phyloP scores from a whole-genome alignment of 2,113 vertebrate genomes.

The Sus scrofa region DNA sequence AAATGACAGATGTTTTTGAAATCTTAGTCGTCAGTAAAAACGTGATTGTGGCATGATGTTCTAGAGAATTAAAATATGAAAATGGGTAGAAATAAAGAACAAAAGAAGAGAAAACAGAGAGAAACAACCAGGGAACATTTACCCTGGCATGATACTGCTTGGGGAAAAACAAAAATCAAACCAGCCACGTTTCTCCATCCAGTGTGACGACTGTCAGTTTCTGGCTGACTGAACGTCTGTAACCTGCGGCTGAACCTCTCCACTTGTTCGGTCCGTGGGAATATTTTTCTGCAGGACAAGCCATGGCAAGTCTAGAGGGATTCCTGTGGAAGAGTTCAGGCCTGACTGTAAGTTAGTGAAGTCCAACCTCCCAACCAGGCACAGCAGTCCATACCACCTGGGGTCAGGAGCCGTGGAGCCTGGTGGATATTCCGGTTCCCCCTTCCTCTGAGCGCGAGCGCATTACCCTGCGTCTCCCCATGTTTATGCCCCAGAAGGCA shows the following conservation, averaged over 20 bases:
- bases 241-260: constrained; percentile 87
- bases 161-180: neutral
- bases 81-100: neutral
- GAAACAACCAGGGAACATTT: neutral
- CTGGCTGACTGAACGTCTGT: constrained; percentile 83
- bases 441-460: neutral
- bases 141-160: fast-evolving
- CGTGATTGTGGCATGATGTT: neutral
- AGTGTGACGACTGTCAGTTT: constrained; percentile 78
- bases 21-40: neutral
- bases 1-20: neutral
- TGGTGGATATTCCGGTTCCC: too few relatives aligned
- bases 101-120: neutral
- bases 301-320: constrained; percentile 83
- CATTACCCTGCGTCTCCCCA: neutral
- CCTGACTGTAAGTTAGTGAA: constrained; percentile 83
- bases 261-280: constrained; percentile 85
- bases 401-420: fast-evolving
- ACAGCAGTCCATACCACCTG: neutral
- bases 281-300: constrained; percentile 84
- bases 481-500: neutral
- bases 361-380: constrained; percentile 56
- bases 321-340: constrained; percentile 77
- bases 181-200: constrained; percentile 22
- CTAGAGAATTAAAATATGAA: neutral